These are phyloP conservation scores for Actinemys pallida DNA, from an alignment of 2,113 vertebrate genomes.

Conservation along the genomic window DNA sequence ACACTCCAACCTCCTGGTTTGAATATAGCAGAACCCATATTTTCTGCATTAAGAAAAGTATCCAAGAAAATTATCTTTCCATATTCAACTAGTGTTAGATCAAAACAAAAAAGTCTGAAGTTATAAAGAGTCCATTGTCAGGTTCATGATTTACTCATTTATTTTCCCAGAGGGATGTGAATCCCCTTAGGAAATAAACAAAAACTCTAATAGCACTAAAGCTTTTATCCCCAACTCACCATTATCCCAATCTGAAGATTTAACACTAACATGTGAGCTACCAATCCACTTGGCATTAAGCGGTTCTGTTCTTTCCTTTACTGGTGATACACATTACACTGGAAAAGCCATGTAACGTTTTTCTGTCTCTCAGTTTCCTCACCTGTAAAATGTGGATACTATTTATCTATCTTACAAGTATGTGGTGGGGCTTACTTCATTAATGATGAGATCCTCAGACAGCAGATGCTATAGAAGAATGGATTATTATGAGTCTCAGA, in stretches of 20 bases:
- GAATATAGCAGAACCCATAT: background rate
- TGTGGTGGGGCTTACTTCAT: background rate
- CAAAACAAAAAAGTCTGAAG: background rate
- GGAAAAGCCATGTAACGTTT: background rate
- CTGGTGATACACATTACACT: background rate
- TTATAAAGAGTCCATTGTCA: background rate
- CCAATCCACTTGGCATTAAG: background rate
- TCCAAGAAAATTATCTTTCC: background rate
- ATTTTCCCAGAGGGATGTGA: background rate
- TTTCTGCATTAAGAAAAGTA: background rate
- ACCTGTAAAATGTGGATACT: rapidly evolving
- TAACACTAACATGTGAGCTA: background rate
- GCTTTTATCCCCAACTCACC: background rate
- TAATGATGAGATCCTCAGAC: background rate
- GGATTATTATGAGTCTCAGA: background rate
- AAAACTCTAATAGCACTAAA: background rate
- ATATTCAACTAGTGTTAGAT: background rate
- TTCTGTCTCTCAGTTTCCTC: background rate
- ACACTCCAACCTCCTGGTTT: background rate
- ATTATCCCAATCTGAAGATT: background rate
- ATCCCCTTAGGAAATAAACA: background rate
- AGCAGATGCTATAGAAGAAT: background rate
- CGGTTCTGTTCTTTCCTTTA: background rate
- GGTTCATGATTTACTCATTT: background rate
- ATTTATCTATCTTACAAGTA: background rate